A percentile compares a stretch with the other conserved stretches of the same genome.
These are phyloP conservation scores for Drosophila bunnanda DNA, from an alignment of 2,888 invertebrate genomes.

Conservation along the genomic window DNA sequence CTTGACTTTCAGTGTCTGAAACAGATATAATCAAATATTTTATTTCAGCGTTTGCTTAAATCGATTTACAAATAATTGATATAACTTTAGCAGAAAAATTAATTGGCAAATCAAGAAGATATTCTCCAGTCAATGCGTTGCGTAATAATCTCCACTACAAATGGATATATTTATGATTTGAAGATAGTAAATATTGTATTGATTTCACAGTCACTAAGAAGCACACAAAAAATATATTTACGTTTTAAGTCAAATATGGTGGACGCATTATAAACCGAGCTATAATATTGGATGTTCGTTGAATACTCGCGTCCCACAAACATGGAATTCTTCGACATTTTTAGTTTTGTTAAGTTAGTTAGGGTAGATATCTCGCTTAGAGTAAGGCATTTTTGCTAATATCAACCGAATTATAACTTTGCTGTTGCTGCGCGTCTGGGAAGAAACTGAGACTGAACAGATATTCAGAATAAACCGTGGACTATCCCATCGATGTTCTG, in stretches of 20 bases:
- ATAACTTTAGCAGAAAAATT: neutral
- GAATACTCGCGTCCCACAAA: conserved; percentile 45
- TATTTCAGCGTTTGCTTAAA: neutral
- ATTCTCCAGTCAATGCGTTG: too few relatives aligned
- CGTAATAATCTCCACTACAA: neutral
- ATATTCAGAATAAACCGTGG: conserved; percentile 1
- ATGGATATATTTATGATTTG: neutral
- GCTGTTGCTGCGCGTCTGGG: conserved; percentile 22
- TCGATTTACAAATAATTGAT: neutral
- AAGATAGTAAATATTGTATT: neutral
- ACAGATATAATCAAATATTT: neutral
- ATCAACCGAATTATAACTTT: conserved; percentile 7
- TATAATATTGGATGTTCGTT: conserved; percentile 52
- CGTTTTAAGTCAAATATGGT: conserved; percentile 52
- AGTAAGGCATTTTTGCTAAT: conserved; percentile 11
- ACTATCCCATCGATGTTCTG: conserved; percentile 5
- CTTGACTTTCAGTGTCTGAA: conserved; percentile 73
- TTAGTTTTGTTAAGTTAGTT: neutral
- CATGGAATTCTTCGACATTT: conserved; percentile 60
- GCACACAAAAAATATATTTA: conserved; percentile 2
- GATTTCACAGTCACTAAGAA: conserved; percentile 1
- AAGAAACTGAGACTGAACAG: conserved; percentile 21
- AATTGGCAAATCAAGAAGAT: neutral
- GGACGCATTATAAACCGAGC: conserved; percentile 46
- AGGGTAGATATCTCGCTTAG: neutral